Evolutionary conservation across 2,797 vertebrate species (phyloP).

Genomic region (Leptodactylus fallax): DNA sequence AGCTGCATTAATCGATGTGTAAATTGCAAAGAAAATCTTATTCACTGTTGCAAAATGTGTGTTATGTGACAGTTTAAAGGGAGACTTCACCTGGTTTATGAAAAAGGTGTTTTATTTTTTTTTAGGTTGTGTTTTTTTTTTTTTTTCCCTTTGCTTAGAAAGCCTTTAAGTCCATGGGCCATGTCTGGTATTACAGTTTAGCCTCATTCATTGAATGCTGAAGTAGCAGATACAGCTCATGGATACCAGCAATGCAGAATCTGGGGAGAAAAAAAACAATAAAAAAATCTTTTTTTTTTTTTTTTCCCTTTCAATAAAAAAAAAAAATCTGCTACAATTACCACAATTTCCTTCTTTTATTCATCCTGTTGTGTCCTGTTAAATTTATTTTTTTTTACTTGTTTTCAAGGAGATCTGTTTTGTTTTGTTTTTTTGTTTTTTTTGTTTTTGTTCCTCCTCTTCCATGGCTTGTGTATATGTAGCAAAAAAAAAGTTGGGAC

Average conservation of each 20-base stretch:
- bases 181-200: background rate
- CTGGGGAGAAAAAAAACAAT: background rate
- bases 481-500: too few relatives aligned
- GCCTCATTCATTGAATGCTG: background rate
- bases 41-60: background rate
- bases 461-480: too few relatives aligned
- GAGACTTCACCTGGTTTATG: slow-evolving; percentile 2
- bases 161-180: background rate
- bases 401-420: too few relatives aligned
- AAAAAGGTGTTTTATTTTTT: background rate
- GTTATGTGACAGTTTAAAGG: slow-evolving; percentile 35
- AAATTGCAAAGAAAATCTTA: slow-evolving; percentile 15
- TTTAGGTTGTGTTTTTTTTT: too few relatives aligned
- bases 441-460: too few relatives aligned
- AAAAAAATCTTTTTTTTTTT: background rate
- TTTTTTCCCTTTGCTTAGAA: background rate
- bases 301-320: background rate
- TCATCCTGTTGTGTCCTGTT: background rate
- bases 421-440: too few relatives aligned
- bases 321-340: background rate
- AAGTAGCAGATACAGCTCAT: background rate
- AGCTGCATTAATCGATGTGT: slow-evolving; percentile 58
- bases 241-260: background rate
- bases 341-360: background rate
- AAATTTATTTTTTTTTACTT: too few relatives aligned